Conservation (phyloP, 1,140 invertebrate species). For the Neodiprion lecontei region DNA sequence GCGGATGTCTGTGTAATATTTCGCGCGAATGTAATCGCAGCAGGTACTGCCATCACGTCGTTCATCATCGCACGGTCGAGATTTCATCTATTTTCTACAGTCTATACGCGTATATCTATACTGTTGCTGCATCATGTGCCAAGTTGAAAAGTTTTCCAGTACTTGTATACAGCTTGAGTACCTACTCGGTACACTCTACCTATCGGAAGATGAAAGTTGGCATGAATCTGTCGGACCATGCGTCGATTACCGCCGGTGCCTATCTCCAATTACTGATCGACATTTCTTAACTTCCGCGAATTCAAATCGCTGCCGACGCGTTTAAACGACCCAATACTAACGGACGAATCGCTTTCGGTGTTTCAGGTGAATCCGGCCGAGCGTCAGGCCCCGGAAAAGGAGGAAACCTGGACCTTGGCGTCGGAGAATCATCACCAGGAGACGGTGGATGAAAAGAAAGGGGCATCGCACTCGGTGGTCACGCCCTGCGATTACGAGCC, state of each 20-base stretch:
- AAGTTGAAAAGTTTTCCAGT: too few species aligned
- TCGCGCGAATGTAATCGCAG: too few species aligned
- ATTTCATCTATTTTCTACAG: too few species aligned
- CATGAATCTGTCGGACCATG: neutral
- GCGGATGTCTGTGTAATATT: too few species aligned
- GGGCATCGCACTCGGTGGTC: neutral
- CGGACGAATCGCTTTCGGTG: neutral
- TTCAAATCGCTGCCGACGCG: neutral
- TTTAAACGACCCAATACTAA: too few species aligned
- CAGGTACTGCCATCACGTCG: too few species aligned
- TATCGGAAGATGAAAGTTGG: constrained; percentile 1
- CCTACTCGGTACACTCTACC: neutral
- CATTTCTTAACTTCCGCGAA: neutral
- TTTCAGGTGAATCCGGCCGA: constrained; percentile 57
- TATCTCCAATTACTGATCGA: neutral
- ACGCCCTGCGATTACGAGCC: constrained; percentile 19
- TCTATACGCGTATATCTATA: too few species aligned
- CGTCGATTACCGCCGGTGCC: neutral
- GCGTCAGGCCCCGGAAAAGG: constrained; percentile 47
- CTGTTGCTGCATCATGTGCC: too few species aligned
- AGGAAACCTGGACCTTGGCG: constrained; percentile 53
- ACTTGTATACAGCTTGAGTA: too few species aligned
- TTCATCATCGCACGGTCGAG: too few species aligned
- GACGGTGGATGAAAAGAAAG: constrained; percentile 19
- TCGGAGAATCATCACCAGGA: constrained; percentile 30